Evolutionary conservation across 1,140 invertebrate genomes (phyloP), one percentile per base, ranked within the genome.

Genomic region (Hypothenemus hampei): DNA sequence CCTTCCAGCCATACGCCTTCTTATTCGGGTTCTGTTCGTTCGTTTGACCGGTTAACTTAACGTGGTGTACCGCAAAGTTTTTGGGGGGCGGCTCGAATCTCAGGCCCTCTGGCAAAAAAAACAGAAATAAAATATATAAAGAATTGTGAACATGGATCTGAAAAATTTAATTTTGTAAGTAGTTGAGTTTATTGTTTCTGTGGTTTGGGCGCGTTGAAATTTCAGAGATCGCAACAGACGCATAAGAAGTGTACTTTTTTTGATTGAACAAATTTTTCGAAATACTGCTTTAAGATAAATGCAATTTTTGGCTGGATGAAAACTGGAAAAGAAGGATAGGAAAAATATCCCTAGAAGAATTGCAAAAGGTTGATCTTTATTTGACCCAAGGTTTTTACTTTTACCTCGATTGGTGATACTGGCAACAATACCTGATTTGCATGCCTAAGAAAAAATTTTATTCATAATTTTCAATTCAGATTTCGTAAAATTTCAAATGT

Each of bases 11-110:
- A n/a, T n/a, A 29, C 22, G 16, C 24, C 13, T 53, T 35, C 50
- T 44, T 53, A 53, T 53, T 53, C 50, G 50, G 41, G 41, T 53
- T 41, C 36, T 23, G 50, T 45, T 41, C 37, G 40, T 45, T n/a
- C 41, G 40, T 33, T 41, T 41, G 29, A 26, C 13, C 31, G 50
- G 50, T 44, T 53, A 35, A n/a, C n/a, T n/a, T 31, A 41, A 40
- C 37, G 37, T 20, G 50, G 13, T 7, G 39, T 43, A 21, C 37
- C 13, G 46, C 19, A 24, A 15, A 11, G 22, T 15, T 37, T 31
- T n/a, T 23, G 50, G 36, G 50, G 37, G 50, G 20, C 26, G 31
- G 50, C 45, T 31, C 18, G 37, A 19, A 19, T 29, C 22, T 20
- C 15, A 22, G 20, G 45, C 40, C 50, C 50, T 53, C 50, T 31